phyloP scores from a whole-genome alignment of 1,140 invertebrate species.

The Epicauta chinensis region DNA sequence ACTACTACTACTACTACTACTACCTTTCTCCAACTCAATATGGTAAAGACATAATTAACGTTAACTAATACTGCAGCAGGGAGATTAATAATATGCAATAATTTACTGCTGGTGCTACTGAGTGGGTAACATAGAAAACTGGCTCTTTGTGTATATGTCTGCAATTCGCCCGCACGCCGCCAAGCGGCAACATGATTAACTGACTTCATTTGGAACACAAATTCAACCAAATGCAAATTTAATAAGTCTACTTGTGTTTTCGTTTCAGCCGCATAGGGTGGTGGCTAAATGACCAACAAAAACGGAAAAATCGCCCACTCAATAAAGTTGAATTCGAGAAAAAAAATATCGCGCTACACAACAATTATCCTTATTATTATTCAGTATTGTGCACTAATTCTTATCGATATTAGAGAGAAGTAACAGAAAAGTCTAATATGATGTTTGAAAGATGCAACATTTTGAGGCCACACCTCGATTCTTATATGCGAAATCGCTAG shows the following conservation, averaged over 20 bases:
- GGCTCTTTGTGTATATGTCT: slow-evolving; percentile 26
- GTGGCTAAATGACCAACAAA: background rate
- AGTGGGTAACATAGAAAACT: slow-evolving; percentile 38
- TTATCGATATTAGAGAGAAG: no score
- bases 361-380: no score
- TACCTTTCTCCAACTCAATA: slow-evolving; percentile 28
- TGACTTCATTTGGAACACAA: slow-evolving; percentile 43
- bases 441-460: slow-evolving; percentile 4
- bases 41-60: slow-evolving; percentile 42
- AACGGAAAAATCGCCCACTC: no score
- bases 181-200: slow-evolving; percentile 38
- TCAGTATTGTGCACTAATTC: no score
- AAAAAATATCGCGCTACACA: no score
- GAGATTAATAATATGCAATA: slow-evolving; percentile 45
- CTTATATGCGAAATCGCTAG: slow-evolving; percentile 29
- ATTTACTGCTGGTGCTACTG: slow-evolving; percentile 37
- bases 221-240: slow-evolving; percentile 43
- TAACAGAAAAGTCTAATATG: background rate
- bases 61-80: slow-evolving; percentile 44
- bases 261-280: slow-evolving; percentile 2
- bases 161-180: slow-evolving; percentile 28
- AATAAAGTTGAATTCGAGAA: no score
- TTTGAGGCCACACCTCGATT: slow-evolving; percentile 4
- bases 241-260: slow-evolving; percentile 36
- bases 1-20: slow-evolving; percentile 19